Percentiles rank a stretch among this genome's conserved stretches.
Conservation (phyloP, 2,888 invertebrate genomes). For the Pollenia labialis region DNA sequence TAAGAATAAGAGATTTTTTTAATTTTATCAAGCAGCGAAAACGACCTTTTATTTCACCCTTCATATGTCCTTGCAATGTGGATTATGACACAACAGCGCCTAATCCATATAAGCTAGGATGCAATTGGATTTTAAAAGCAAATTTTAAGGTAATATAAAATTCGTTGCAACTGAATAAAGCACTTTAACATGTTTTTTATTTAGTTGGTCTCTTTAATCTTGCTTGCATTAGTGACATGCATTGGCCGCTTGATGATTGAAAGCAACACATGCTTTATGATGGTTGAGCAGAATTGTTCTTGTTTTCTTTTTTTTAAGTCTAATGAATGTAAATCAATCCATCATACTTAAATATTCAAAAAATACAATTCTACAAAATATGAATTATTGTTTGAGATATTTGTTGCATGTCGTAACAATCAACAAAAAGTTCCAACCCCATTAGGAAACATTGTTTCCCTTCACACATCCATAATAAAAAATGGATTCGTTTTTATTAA, state of each 20-base stretch:
- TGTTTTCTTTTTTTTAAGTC: slow-evolving; percentile 28
- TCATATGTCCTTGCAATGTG: too few relatives aligned
- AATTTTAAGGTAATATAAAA: too few relatives aligned
- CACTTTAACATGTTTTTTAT: background rate
- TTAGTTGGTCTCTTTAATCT: slow-evolving; percentile 16
- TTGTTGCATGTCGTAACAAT: slow-evolving; percentile 32
- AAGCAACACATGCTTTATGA: slow-evolving; percentile 47
- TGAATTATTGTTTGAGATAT: slow-evolving; percentile 51
- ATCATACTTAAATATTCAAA: slow-evolving; percentile 58
- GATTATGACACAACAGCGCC: too few relatives aligned
- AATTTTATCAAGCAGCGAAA: too few relatives aligned
- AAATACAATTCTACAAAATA: slow-evolving; percentile 26
- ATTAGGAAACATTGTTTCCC: slow-evolving; percentile 19
- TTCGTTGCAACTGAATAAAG: too few relatives aligned
- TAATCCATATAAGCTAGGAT: too few relatives aligned
- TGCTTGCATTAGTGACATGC: background rate
- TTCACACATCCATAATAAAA: slow-evolving; percentile 1
- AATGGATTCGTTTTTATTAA: background rate
- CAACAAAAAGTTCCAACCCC: slow-evolving; percentile 27
- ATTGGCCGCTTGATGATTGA: slow-evolving; percentile 52
- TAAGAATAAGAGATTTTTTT: too few relatives aligned
- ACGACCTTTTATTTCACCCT: too few relatives aligned
- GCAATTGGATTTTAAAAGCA: too few relatives aligned
- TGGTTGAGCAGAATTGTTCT: slow-evolving; percentile 27
- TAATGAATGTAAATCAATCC: slow-evolving; percentile 68